A percentile compares a stretch with the other conserved stretches of the same genome.
phyloP scores from a whole-genome alignment of 2,888 invertebrate species.

The Priocnemis perturbator region DNA sequence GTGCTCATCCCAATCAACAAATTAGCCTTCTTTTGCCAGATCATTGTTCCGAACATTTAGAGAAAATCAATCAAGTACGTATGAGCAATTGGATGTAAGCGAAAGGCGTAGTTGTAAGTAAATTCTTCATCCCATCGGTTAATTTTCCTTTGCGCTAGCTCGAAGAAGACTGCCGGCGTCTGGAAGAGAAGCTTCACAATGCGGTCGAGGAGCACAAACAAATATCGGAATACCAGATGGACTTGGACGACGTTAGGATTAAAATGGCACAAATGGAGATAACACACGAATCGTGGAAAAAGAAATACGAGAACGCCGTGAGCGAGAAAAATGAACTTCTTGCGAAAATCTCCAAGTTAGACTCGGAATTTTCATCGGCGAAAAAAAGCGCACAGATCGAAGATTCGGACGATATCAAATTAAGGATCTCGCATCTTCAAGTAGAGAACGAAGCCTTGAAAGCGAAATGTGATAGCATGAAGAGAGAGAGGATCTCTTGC shows the following conservation, averaged over 20 bases:
- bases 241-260: conserved; percentile 63
- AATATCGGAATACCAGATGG: conserved; percentile 60
- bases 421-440: conserved; percentile 50
- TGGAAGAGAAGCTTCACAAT: conserved; percentile 65
- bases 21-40: conserved; percentile 66
- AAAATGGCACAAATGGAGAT: conserved; percentile 70
- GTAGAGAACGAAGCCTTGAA: conserved; percentile 61
- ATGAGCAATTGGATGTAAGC: conserved; percentile 7
- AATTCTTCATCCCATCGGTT: background rate
- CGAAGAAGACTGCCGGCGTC: conserved; percentile 66
- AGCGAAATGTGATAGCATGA: conserved; percentile 57
- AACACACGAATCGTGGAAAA: conserved; percentile 63
- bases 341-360: conserved; percentile 54
- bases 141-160: conserved; percentile 45
- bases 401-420: conserved; percentile 51
- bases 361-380: conserved; percentile 50
- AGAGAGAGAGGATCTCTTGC: conserved; percentile 56
- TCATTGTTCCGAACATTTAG: conserved; percentile 68
- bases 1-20: conserved; percentile 64
- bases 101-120: background rate
- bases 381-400: conserved; percentile 51
- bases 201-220: conserved; percentile 65
- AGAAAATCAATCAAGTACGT: conserved; percentile 66
- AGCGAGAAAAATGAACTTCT: conserved; percentile 58
- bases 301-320: conserved; percentile 60